Conservation (phyloP, 2,888 invertebrate species). For the Synanthedon tipuliformis region DNA sequence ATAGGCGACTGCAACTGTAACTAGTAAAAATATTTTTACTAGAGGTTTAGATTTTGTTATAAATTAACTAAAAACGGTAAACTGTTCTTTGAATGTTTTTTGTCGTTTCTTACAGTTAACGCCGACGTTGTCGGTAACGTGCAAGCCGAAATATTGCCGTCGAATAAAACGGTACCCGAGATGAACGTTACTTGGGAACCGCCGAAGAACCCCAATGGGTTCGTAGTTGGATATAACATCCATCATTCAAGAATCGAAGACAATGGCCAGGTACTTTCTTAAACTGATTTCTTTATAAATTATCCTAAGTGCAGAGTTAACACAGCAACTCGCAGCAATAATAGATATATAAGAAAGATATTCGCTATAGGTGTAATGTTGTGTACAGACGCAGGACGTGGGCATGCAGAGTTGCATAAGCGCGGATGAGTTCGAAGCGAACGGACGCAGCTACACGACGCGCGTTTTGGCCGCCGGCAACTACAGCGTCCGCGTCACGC, state of each 20-base stretch:
- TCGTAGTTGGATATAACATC: conserved; percentile 86
- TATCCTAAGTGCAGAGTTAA: not conserved
- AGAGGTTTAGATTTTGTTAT: too few relatives aligned
- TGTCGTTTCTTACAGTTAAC: conserved; percentile 52
- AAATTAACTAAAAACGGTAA: too few relatives aligned
- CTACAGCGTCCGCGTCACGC: conserved; percentile 82
- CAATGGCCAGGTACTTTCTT: conserved; percentile 26
- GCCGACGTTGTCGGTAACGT: conserved; percentile 75
- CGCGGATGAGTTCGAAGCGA: conserved; percentile 67
- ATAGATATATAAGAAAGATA: too few relatives aligned
- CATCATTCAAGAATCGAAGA: conserved; percentile 77
- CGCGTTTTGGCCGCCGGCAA: conserved; percentile 79
- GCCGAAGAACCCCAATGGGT: conserved; percentile 87
- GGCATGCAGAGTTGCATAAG: conserved; percentile 76
- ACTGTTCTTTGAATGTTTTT: too few relatives aligned
- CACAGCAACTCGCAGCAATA: too few relatives aligned
- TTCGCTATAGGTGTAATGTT: not conserved
- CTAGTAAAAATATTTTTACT: too few relatives aligned
- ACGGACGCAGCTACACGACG: conserved; percentile 59
- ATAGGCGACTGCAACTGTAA: too few relatives aligned
- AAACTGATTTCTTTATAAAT: not conserved
- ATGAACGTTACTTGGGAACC: conserved; percentile 83
- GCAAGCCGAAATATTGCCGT: conserved; percentile 40
- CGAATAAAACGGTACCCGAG: conserved; percentile 63
- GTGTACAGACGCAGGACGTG: conserved; percentile 53